These are phyloP conservation scores for Netelia fuscicornis DNA, from an alignment of 2,888 invertebrate species.

Conservation along the genomic window DNA sequence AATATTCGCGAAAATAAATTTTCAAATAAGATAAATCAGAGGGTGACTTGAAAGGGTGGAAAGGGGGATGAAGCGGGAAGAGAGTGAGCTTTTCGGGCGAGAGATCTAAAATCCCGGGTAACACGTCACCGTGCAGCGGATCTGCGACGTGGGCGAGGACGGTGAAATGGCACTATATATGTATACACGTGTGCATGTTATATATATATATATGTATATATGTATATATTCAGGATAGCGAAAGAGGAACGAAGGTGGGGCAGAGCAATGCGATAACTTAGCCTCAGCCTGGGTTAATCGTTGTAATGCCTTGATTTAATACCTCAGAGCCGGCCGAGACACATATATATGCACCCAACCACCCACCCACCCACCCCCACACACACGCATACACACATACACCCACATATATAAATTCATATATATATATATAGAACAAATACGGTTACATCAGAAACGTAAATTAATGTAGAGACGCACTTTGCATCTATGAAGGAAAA, in stretches of 20 bases:
- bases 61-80: slow-evolving; percentile 49
- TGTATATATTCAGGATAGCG: slow-evolving; percentile 41
- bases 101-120: slow-evolving; percentile 62
- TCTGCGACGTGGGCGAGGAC: slow-evolving; percentile 36
- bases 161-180: slow-evolving; percentile 25
- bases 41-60: neutral
- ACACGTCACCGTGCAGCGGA: slow-evolving; percentile 34
- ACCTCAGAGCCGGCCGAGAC: slow-evolving; percentile 69
- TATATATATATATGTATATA: slow-evolving; percentile 25
- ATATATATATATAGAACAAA: slow-evolving; percentile 18
- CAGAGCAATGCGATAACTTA: slow-evolving; percentile 78
- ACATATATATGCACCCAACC: slow-evolving; percentile 72
- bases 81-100: slow-evolving; percentile 54
- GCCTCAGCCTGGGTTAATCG: slow-evolving; percentile 81
- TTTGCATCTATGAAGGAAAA: slow-evolving; percentile 74
- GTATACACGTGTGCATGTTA: neutral
- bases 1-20: slow-evolving; percentile 52
- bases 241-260: slow-evolving; percentile 50
- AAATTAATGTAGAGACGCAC: slow-evolving; percentile 79
- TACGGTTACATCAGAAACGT: slow-evolving; percentile 54
- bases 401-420: slow-evolving; percentile 3
- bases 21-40: slow-evolving; percentile 31
- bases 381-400: too few species aligned
- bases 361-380: too few species aligned
- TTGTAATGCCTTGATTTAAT: slow-evolving; percentile 82